Evolutionary conservation across 1,140 invertebrate species (phyloP).

Genomic region (Trialeurodes vaporariorum): DNA sequence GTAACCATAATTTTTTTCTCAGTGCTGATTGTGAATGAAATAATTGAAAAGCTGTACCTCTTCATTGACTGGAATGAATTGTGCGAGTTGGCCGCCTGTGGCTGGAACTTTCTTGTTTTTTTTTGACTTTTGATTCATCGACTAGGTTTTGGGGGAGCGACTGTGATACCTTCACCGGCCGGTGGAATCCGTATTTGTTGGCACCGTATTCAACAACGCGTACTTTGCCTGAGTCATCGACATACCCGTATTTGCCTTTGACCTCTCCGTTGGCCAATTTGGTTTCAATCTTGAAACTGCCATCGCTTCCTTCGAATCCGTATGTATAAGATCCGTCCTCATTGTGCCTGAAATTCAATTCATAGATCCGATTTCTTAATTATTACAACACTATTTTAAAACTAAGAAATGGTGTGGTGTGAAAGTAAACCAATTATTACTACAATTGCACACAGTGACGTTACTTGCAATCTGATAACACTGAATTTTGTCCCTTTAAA

Average conservation of each 20-base stretch:
- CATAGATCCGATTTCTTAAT: no score
- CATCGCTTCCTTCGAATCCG: constrained; percentile 71
- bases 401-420: no score
- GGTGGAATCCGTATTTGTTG: constrained; percentile 75
- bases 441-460: no score
- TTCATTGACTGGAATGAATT: neutral
- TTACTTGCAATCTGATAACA: no score
- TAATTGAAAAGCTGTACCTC: no score
- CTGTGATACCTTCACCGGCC: constrained; percentile 70
- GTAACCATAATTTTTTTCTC: no score
- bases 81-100: constrained; percentile 6
- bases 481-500: no score
- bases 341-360: constrained; percentile 58
- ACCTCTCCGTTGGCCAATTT: constrained; percentile 65
- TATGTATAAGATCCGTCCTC: constrained; percentile 79
- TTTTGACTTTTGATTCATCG: constrained; percentile 41
- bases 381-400: no score
- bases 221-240: constrained; percentile 66
- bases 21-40: no score
- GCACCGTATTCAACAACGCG: constrained; percentile 79
- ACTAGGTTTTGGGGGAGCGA: constrained; percentile 66
- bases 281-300: constrained; percentile 76
- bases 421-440: no score
- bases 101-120: constrained; percentile 7
- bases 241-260: constrained; percentile 75